A percentile compares a stretch with the other conserved stretches of the same genome.
phyloP scores from a whole-genome alignment of 1,140 invertebrate genomes.

The Drosophila leontia region DNA sequence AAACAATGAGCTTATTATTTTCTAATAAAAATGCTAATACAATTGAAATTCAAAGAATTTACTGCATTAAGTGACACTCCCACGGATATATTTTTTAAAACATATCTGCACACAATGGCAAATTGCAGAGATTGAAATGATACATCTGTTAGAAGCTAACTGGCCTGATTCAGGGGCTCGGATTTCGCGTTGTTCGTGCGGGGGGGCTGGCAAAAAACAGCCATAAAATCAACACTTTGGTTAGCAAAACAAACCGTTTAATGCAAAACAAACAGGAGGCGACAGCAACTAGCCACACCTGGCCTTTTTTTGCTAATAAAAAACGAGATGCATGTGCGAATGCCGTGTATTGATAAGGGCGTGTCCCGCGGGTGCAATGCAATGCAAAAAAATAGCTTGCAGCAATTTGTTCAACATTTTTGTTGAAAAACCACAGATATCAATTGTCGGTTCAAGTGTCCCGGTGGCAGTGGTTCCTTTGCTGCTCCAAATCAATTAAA shows the following conservation, averaged over 20 bases:
- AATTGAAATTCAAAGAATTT: background rate
- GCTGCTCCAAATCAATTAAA: conserved; percentile 60
- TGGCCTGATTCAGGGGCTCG: conserved; percentile 42
- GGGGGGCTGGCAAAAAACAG: conserved; percentile 17
- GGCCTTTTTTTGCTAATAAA: conserved; percentile 28
- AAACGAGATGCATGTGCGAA: conserved; percentile 40
- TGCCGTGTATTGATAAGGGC: conserved; percentile 69
- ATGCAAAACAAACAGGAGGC: conserved; percentile 64
- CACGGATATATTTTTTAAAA: conserved; percentile 4
- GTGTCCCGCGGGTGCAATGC: conserved; percentile 41
- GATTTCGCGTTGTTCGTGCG: conserved; percentile 24
- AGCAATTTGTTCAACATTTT: conserved; percentile 72
- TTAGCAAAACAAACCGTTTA: conserved; percentile 76
- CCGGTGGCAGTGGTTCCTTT: conserved; percentile 16
- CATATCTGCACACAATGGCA: conserved; percentile 13
- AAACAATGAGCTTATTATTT: background rate
- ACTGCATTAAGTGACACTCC: background rate
- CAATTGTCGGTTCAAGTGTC: conserved; percentile 77
- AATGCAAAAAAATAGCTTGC: conserved; percentile 25
- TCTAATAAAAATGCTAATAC: background rate
- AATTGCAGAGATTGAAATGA: conserved; percentile 49
- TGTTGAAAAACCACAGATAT: conserved; percentile 79
- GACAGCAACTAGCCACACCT: conserved; percentile 69
- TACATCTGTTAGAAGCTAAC: conserved; percentile 42
- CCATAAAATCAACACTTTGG: conserved; percentile 84